Evolutionary conservation across 2,797 vertebrate species (phyloP).

Genomic region (Microhierax caerulescens): DNA sequence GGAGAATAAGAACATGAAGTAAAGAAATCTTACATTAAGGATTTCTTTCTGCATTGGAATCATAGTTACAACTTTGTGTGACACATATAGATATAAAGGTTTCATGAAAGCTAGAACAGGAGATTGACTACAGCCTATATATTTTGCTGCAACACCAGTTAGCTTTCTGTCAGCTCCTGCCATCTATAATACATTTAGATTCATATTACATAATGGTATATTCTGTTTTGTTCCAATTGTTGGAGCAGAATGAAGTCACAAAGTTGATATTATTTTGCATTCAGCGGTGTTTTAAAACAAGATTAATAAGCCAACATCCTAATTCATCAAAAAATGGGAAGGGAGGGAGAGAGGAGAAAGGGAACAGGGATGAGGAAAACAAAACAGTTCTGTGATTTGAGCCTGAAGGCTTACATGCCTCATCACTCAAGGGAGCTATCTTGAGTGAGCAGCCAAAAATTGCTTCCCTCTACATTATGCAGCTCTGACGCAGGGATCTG

Average conservation of each 20-base stretch:
- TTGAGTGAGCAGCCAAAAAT: constrained; percentile 34
- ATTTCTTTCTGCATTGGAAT: neutral
- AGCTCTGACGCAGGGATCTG: neutral
- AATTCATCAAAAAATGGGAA: neutral
- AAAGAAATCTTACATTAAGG: neutral
- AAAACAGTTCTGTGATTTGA: neutral
- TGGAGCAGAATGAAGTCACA: neutral
- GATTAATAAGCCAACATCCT: neutral
- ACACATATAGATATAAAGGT: neutral
- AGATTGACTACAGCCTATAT: neutral
- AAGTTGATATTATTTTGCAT: neutral
- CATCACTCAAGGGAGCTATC: constrained; percentile 1
- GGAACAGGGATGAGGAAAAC: neutral
- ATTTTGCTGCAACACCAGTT: neutral
- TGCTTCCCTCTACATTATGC: neutral
- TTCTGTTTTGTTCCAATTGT: neutral
- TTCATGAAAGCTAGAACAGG: neutral
- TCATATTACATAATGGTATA: neutral
- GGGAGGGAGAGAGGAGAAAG: neutral
- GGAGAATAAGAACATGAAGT: neutral
- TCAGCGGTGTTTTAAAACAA: neutral
- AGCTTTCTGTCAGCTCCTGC: neutral
- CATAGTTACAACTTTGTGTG: neutral
- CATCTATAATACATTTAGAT: neutral
- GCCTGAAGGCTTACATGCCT: constrained; percentile 12